Evolutionary conservation across 2,888 invertebrate genomes (phyloP).

Genomic region (Lycophotia porphyrea): DNA sequence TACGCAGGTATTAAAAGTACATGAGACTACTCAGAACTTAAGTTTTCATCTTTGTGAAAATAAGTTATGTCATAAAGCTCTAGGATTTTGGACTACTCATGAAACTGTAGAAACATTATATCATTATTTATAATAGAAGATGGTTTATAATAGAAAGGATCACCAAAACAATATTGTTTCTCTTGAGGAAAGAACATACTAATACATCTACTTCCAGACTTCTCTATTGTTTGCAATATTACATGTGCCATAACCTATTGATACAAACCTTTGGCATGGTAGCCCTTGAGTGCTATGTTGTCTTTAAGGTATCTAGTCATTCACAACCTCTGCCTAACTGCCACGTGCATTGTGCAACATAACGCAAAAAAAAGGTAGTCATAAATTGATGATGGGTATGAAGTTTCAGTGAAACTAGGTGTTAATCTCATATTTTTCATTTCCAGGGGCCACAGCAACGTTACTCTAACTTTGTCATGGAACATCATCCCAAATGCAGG

Average conservation of each 20-base stretch:
- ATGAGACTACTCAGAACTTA: no score
- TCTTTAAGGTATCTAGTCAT: neutral
- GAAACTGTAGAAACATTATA: neutral
- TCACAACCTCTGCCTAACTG: neutral
- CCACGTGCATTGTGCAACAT: neutral
- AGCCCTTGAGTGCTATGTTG: neutral
- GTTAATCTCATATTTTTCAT: constrained; percentile 61
- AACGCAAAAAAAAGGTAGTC: neutral
- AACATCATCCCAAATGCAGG: constrained; percentile 99
- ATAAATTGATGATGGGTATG: neutral
- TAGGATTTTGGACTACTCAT: no score
- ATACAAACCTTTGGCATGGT: neutral
- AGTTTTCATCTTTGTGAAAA: no score
- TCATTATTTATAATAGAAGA: no score
- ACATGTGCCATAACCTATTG: neutral
- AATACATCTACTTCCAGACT: neutral
- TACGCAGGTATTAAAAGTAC: no score
- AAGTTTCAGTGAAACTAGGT: neutral
- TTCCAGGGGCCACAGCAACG: constrained; percentile 97
- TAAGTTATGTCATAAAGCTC: no score
- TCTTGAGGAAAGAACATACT: no score
- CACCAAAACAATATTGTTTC: neutral
- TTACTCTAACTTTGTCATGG: constrained; percentile 98
- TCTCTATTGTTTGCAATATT: neutral
- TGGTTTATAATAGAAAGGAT: neutral